Percentiles rank a stretch among this genome's conserved stretches.
These are phyloP conservation scores for Flexamia atlantica DNA, from an alignment of 2,888 invertebrate species.

Conservation along the genomic window DNA sequence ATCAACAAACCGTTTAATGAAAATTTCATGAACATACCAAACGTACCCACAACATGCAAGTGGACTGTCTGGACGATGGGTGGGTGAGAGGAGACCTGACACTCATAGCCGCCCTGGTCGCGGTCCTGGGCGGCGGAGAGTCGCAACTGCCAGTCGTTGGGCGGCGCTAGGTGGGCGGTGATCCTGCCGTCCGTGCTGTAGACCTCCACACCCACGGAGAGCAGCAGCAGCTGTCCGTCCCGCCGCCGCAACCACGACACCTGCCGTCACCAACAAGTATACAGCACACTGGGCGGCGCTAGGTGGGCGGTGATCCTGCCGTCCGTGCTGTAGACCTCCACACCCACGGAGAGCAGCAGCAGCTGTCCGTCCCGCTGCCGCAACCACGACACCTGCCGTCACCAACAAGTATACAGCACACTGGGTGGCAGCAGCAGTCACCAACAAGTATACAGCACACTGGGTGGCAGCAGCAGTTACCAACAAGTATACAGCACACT, in stretches of 20 bases:
- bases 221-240: conserved; percentile 82
- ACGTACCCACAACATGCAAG: conserved; percentile 85
- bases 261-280: conserved; percentile 70
- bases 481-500: too few relatives aligned
- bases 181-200: conserved; percentile 78
- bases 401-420: too few relatives aligned
- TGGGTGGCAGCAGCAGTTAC: too few relatives aligned
- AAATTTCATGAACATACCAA: too few relatives aligned
- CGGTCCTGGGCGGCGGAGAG: conserved; percentile 85
- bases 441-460: too few relatives aligned
- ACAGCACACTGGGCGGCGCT: conserved; percentile 81
- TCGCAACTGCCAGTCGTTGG: conserved; percentile 87
- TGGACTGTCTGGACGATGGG: conserved; percentile 84
- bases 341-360: conserved; percentile 83
- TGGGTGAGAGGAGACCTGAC: conserved; percentile 88
- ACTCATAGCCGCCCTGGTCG: conserved; percentile 88
- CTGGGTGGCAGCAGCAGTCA: too few relatives aligned
- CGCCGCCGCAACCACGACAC: conserved; percentile 84
- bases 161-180: conserved; percentile 78
- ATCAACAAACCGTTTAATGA: too few relatives aligned
- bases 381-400: too few relatives aligned
- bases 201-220: conserved; percentile 81
- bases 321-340: conserved; percentile 75
- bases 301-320: conserved; percentile 78
- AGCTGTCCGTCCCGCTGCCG: conserved; percentile 83